A percentile compares a stretch with the other conserved stretches of the same genome.
phyloP scores from a whole-genome alignment of 2,797 vertebrate species.

The Tolypeutes matacus region DNA sequence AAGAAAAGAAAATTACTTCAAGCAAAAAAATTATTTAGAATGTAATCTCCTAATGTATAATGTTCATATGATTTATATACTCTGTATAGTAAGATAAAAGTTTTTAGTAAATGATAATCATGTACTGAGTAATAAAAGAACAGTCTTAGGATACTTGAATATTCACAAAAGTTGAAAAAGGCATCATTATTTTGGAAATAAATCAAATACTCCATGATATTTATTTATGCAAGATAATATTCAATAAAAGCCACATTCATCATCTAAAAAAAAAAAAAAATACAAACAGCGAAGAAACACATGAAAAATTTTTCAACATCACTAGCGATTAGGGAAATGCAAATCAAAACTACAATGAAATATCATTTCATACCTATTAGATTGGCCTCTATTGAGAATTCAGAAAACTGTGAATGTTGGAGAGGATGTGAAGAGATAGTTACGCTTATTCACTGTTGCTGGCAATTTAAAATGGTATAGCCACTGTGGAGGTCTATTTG shows the following conservation, averaged over 20 bases:
- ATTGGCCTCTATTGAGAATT: no score
- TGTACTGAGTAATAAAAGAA: background rate
- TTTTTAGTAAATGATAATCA: constrained; percentile 22
- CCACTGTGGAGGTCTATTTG: no score
- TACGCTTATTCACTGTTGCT: no score
- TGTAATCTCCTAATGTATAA: constrained; percentile 28
- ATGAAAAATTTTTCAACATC: no score
- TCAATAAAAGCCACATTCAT: background rate
- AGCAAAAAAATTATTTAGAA: constrained; percentile 63
- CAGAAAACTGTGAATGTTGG: no score
- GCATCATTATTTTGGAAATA: background rate
- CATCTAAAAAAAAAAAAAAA: background rate
- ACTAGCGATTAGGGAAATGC: no score
- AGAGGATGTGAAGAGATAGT: no score
- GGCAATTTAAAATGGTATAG: no score
- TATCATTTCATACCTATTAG: no score
- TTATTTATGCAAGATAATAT: background rate
- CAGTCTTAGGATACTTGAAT: background rate
- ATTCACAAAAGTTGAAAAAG: constrained; percentile 28
- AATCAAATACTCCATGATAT: background rate
- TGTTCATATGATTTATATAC: background rate
- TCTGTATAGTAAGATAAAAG: constrained; percentile 2
- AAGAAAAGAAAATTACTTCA: background rate
- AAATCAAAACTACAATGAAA: no score
- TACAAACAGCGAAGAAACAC: no score